Conservation (phyloP, 1,140 invertebrate species). For the Penaeus chinensis region DNA sequence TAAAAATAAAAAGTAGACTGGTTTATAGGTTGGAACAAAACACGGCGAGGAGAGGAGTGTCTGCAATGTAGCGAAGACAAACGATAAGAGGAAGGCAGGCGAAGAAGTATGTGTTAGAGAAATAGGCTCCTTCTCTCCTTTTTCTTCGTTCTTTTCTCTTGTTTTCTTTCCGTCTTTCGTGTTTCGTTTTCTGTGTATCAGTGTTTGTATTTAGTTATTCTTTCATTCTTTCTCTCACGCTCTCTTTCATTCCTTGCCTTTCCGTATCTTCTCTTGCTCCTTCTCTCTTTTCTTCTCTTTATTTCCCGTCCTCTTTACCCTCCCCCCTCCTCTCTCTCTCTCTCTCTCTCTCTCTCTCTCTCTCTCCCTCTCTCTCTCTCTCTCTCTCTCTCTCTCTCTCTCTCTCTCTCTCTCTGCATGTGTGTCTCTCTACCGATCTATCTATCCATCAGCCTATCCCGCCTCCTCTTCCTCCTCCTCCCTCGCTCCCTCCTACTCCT, state of each 20-base stretch:
- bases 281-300: neutral
- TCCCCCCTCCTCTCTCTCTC: neutral
- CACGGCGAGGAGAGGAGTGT: neutral
- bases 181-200: no score
- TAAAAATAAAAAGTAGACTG: no score
- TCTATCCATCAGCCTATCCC: neutral
- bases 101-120: constrained; percentile 19
- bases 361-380: neutral
- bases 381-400: neutral
- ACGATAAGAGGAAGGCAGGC: constrained; percentile 6
- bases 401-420: neutral
- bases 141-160: neutral
- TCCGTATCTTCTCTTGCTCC: no score
- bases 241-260: neutral
- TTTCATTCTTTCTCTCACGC: neutral
- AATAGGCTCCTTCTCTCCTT: neutral
- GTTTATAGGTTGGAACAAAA: neutral
- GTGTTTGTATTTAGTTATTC: neutral
- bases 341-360: constrained; percentile 10
- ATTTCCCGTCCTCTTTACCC: neutral
- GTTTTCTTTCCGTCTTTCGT: neutral
- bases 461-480: neutral
- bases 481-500: neutral
- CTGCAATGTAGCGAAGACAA: neutral
- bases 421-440: neutral